Conservation (phyloP, 2,888 invertebrate species). For the Peribatodes rhomboidaria region DNA sequence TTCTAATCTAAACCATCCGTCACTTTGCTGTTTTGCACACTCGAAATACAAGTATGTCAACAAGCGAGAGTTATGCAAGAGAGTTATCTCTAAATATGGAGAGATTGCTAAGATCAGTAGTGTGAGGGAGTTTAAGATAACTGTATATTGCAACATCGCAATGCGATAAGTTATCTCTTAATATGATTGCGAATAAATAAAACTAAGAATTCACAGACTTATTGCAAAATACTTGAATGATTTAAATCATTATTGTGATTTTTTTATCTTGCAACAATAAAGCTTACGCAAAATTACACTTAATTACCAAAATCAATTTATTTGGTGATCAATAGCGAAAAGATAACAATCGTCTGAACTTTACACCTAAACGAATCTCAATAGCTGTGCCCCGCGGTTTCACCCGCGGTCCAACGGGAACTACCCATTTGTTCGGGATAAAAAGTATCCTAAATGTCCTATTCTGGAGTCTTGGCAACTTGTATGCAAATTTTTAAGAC, state of each 20-base stretch:
- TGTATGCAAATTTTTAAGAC: too few relatives aligned
- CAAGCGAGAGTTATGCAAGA: constrained; percentile 3
- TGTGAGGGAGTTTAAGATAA: constrained; percentile 10
- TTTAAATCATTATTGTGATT: too few relatives aligned
- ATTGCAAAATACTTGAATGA: too few relatives aligned
- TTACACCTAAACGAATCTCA: background rate
- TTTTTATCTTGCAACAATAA: background rate
- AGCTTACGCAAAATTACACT: background rate
- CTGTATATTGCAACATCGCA: constrained; percentile 1
- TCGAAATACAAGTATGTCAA: constrained; percentile 10
- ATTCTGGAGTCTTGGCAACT: too few relatives aligned
- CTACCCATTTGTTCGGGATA: too few relatives aligned
- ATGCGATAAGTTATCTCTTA: background rate
- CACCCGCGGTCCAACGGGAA: too few relatives aligned
- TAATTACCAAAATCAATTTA: background rate
- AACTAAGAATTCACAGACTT: too few relatives aligned
- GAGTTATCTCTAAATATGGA: constrained; percentile 18
- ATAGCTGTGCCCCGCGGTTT: too few relatives aligned
- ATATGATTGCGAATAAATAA: background rate
- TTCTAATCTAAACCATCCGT: background rate
- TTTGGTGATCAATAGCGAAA: background rate
- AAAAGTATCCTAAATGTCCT: too few relatives aligned
- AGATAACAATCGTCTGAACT: background rate
- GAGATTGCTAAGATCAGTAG: constrained; percentile 23
- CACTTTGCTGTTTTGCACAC: too few relatives aligned